phyloP scores from a whole-genome alignment of 2,113 vertebrate species.

The Lota lota region DNA sequence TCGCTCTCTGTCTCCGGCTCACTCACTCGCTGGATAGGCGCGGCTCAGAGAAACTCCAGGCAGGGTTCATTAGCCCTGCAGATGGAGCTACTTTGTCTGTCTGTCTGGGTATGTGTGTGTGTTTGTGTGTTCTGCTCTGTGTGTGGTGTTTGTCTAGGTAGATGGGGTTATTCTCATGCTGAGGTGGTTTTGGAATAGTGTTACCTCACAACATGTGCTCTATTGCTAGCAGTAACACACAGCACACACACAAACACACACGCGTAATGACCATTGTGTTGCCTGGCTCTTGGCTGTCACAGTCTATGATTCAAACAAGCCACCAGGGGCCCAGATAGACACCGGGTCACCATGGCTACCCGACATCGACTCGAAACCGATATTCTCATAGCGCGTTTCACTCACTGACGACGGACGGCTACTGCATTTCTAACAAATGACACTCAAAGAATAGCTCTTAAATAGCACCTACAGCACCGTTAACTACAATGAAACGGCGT shows the following conservation, averaged over 20 bases:
- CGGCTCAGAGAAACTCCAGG: constrained; percentile 27
- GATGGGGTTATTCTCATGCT: no score
- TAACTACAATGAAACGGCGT: no score
- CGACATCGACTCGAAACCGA: not conserved
- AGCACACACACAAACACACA: constrained; percentile 9
- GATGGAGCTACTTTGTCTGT: constrained; percentile 1
- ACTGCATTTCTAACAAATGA: no score
- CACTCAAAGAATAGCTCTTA: no score
- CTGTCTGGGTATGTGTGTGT: not conserved
- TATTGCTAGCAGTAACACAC: no score
- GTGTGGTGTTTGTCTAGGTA: no score
- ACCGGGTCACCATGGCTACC: not conserved
- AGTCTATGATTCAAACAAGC: not conserved
- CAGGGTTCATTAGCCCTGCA: constrained; percentile 27
- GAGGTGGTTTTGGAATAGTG: no score
- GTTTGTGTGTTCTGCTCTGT: not conserved
- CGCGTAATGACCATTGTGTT: not conserved
- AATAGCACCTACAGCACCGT: no score
- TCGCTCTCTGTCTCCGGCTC: constrained; percentile 33
- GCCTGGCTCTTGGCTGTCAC: not conserved
- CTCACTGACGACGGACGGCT: not conserved
- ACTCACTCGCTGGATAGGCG: constrained; percentile 31
- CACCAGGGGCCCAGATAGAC: not conserved
- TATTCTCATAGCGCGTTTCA: not conserved
- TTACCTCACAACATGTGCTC: no score